Base-by-base conservation (phyloP, 2,888 invertebrate species). In the Rhingia campestris region DNA sequence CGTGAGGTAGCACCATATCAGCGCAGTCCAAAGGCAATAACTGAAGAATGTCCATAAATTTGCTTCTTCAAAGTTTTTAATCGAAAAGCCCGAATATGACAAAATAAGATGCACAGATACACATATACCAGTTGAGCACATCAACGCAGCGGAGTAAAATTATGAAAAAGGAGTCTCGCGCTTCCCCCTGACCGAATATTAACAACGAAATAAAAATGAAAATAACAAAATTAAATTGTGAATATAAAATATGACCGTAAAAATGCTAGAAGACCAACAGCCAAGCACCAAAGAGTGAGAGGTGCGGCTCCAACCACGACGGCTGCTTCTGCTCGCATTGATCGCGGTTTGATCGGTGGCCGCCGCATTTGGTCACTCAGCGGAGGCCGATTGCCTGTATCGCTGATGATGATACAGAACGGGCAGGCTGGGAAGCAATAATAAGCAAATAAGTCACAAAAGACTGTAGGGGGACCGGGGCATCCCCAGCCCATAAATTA, bases 401-500 rank as follows among this genome's bases (percentile, higher is more conserved):
- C 45, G 45, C 64, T 9, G 39, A 74, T 73, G 82, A 82, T 82
- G 63, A 79, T 64, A 66, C 72, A 82, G 66, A 73, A 58, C 79
- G 63, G 54, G 33, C 72, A 54, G 64, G 33, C 72, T 49, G 64
- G 39, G 49, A 72, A 53, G 75, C 67, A 84, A 64, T 80, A 82
- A 82, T 85, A 85, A 85, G 81, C 85, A 85, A 85, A 85, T 85
- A 85, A 85, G 85, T 85, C 85, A 85, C 85, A 85, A 76, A 85
- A 76, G 81, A 84, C 64, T 63, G 37, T 22, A 22, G 32, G 6
- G 7, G 49, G 49, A 9, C 4, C 6, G 12, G 45, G 37, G 10
- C 6, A 43, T 51, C 49, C 45, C 53, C 6, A 37, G 22, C 32
- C 66, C 56, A 85, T 85, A 85, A 85, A 81, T 85, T 85, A 85